These are phyloP conservation scores for Candidula unifasciata DNA, from an alignment of 2,888 invertebrate genomes.

Conservation along the genomic window DNA sequence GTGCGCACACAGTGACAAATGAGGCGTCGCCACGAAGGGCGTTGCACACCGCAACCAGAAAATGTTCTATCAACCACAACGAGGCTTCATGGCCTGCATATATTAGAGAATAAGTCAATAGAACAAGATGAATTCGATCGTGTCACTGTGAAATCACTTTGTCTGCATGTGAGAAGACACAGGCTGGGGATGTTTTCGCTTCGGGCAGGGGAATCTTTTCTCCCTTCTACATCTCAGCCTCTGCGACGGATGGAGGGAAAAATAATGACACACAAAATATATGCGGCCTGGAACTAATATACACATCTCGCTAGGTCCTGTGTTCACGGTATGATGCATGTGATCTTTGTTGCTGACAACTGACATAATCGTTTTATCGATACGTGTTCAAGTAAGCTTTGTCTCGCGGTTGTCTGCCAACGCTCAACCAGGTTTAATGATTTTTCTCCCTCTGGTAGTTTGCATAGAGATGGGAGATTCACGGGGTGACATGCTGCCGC, in stretches of 20 bases:
- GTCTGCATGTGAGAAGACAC: background rate
- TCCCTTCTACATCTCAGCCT: background rate
- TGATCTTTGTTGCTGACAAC: background rate
- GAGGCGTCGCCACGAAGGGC: slow-evolving; percentile 7
- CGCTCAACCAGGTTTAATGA: background rate
- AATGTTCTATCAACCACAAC: slow-evolving; percentile 18
- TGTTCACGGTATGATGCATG: background rate
- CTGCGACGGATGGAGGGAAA: background rate
- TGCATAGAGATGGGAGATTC: too few species aligned
- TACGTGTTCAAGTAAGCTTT: background rate
- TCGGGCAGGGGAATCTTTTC: background rate
- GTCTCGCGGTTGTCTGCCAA: too few species aligned
- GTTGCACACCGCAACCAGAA: slow-evolving; percentile 11
- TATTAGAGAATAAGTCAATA: slow-evolving; percentile 39
- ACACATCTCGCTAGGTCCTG: background rate
- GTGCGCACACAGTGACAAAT: slow-evolving; percentile 22
- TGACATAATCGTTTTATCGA: slow-evolving; percentile 20
- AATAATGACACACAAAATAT: background rate
- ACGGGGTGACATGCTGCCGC: too few species aligned
- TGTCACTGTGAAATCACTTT: background rate
- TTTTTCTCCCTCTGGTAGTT: background rate
- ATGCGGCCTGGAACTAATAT: background rate
- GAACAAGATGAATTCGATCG: background rate
- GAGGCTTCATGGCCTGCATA: slow-evolving; percentile 37
- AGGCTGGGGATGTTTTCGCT: slow-evolving; percentile 5